Percentiles rank a stretch among this genome's conserved stretches.
phyloP scores from a whole-genome alignment of 2,888 invertebrate species.

The Xestia ashworthii region DNA sequence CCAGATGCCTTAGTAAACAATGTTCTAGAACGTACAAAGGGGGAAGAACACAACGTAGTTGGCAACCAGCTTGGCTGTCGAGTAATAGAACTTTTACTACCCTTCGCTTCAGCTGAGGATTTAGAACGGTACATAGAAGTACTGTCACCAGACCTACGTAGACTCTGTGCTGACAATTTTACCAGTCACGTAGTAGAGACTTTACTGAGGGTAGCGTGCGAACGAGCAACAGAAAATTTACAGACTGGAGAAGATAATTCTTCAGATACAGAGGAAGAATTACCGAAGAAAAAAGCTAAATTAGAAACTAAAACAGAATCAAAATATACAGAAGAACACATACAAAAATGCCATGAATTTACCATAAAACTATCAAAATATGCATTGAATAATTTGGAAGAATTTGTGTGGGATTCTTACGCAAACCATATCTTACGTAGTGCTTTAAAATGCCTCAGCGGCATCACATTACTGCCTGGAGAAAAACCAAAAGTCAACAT shows the following conservation, averaged over 20 bases:
- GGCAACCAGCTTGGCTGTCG: slow-evolving; percentile 96
- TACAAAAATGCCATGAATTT: slow-evolving; percentile 91
- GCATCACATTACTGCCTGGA: slow-evolving; percentile 90
- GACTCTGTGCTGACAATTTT: slow-evolving; percentile 93
- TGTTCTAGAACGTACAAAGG: slow-evolving; percentile 93
- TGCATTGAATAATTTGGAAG: slow-evolving; percentile 95
- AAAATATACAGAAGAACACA: slow-evolving; percentile 85
- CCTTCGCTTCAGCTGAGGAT: slow-evolving; percentile 91
- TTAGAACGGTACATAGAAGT: slow-evolving; percentile 92
- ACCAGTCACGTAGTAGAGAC: slow-evolving; percentile 95
- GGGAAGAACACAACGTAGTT: slow-evolving; percentile 93
- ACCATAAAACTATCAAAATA: slow-evolving; percentile 94
- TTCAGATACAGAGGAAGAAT: slow-evolving; percentile 70
- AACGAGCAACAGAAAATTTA: slow-evolving; percentile 86
- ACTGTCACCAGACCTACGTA: slow-evolving; percentile 92
- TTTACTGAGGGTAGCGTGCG: slow-evolving; percentile 90
- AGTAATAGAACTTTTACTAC: slow-evolving; percentile 94
- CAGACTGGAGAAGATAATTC: slow-evolving; percentile 67
- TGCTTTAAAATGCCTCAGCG: slow-evolving; percentile 93
- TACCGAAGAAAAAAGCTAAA: slow-evolving; percentile 78
- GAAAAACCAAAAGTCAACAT: slow-evolving; percentile 85
- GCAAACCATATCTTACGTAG: slow-evolving; percentile 95
- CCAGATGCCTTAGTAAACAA: slow-evolving; percentile 93
- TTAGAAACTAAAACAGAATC: slow-evolving; percentile 65
- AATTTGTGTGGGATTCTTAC: slow-evolving; percentile 94